A percentile compares a stretch with the other conserved stretches of the same genome.
Conservation (phyloP, 64 coral and sea anemone species). For the Montipora efflorescens region DNA sequence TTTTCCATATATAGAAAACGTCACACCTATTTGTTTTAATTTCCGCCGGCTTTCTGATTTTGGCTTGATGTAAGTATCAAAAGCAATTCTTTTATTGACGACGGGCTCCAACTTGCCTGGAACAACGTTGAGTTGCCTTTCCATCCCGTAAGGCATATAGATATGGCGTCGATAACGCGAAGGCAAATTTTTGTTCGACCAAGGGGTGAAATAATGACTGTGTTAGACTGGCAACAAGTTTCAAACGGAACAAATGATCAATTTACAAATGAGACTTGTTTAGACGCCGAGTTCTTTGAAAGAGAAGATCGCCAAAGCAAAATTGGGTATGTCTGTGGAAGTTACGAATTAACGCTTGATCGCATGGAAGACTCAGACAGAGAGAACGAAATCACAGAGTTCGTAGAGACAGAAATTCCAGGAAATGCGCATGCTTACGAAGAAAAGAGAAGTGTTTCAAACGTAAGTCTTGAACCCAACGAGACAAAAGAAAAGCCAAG, state of each 20-base stretch:
- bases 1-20: constrained; percentile 13
- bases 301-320: background rate
- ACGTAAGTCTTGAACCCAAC: background rate
- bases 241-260: background rate
- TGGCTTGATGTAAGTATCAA: background rate
- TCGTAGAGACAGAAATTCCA: background rate
- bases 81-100: background rate
- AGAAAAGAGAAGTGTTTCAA: constrained; percentile 3
- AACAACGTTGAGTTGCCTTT: background rate
- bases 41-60: background rate
- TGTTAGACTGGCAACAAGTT: constrained; percentile 30
- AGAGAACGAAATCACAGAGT: background rate
- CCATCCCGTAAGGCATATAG: background rate
- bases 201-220: constrained; percentile 12
- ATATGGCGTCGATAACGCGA: background rate
- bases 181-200: constrained; percentile 44
- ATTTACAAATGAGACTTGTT: constrained; percentile 28
- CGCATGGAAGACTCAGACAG: background rate
- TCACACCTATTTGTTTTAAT: constrained; percentile 36
- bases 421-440: background rate
- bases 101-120: background rate
- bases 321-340: constrained; percentile 25
- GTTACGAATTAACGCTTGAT: constrained; percentile 17
- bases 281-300: constrained; percentile 16
- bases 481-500: background rate